Evolutionary conservation across 2,888 invertebrate genomes (phyloP).

Genomic region (Trachelus troglodyta): DNA sequence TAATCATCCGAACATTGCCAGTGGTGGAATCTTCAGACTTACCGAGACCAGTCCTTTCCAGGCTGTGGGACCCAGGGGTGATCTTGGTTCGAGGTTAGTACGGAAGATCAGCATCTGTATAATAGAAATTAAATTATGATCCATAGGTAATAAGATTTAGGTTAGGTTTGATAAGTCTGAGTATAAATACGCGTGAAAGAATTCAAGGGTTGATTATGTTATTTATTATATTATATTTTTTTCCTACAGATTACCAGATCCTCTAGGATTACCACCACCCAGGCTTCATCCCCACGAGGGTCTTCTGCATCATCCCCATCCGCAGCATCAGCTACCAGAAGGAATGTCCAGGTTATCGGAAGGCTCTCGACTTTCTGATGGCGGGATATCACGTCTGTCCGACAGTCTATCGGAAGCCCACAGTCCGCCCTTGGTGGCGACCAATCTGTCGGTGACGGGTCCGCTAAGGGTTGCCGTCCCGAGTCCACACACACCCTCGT

Average conservation of each 20-base stretch:
- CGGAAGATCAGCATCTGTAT: not conserved
- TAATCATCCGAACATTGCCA: slow-evolving; percentile 59
- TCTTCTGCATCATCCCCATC: slow-evolving; percentile 57
- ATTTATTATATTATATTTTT: not conserved
- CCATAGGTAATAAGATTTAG: not conserved
- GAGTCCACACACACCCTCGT: slow-evolving; percentile 64
- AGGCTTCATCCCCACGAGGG: slow-evolving; percentile 60
- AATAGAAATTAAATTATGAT: not conserved
- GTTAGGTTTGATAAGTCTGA: not conserved
- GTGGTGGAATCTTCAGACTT: slow-evolving; percentile 62
- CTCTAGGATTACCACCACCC: slow-evolving; percentile 58
- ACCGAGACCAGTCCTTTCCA: slow-evolving; percentile 64
- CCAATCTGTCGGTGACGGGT: slow-evolving; percentile 62
- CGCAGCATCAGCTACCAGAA: slow-evolving; percentile 51
- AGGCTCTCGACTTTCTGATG: slow-evolving; percentile 60
- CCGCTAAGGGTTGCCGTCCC: slow-evolving; percentile 62
- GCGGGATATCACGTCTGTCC: slow-evolving; percentile 60
- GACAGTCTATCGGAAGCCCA: slow-evolving; percentile 63
- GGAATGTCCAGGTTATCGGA: slow-evolving; percentile 63
- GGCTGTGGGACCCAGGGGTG: slow-evolving; percentile 62
- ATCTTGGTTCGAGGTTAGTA: slow-evolving; percentile 60
- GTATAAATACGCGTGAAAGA: not conserved
- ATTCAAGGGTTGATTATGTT: not conserved
- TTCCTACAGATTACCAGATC: slow-evolving; percentile 57
- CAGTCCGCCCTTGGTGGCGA: slow-evolving; percentile 63